Evolutionary conservation across 1,140 invertebrate genomes (phyloP).

Genomic region (Listronotus bonariensis): DNA sequence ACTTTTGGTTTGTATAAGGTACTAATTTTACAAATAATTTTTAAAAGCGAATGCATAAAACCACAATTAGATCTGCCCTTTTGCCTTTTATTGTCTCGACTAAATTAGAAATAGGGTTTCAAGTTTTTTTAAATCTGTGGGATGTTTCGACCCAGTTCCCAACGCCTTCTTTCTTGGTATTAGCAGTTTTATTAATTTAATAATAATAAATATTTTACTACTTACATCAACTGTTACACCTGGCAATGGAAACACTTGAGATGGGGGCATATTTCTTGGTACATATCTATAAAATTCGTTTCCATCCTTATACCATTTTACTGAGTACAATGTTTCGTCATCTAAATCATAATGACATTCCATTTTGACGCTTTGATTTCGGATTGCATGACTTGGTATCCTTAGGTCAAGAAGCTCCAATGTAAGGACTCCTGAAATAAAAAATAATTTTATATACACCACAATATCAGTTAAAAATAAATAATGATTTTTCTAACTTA

Average conservation of each 20-base stretch:
- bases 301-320: conserved; percentile 89
- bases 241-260: conserved; percentile 73
- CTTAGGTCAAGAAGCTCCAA: conserved; percentile 68
- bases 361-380: conserved; percentile 69
- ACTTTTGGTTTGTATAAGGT: no score
- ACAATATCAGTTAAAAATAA: no score
- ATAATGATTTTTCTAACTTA: no score
- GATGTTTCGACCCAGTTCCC: no score
- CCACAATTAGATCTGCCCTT: no score
- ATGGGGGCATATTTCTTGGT: conserved; percentile 71
- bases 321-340: conserved; percentile 78
- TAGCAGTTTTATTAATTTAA: no score
- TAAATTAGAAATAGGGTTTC: no score
- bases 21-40: no score
- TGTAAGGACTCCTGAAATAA: conserved; percentile 57
- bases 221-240: conserved; percentile 84
- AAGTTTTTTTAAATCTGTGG: no score
- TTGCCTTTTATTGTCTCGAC: no score
- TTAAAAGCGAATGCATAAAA: no score
- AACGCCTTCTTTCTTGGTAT: no score
- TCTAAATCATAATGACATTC: conserved; percentile 81
- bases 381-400: conserved; percentile 70
- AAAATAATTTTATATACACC: conserved; percentile 8
- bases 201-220: conserved; percentile 50
- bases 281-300: conserved; percentile 85